A percentile compares a stretch with the other conserved stretches of the same genome.
These are phyloP conservation scores for Fringilla coelebs DNA, from an alignment of 2,797 vertebrate species.

Conservation along the genomic window DNA sequence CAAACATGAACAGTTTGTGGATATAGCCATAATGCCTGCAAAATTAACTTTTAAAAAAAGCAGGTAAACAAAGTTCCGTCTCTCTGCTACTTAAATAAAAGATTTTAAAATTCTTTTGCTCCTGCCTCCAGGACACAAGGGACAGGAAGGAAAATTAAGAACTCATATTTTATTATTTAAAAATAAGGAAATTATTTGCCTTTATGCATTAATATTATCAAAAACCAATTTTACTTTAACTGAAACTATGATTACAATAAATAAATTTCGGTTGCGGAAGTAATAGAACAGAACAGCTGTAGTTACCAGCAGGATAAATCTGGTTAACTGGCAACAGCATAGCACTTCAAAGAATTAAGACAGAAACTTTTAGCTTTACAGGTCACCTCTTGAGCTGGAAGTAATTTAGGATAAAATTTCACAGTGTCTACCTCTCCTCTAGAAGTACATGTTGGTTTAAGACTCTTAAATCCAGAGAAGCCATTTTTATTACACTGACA, in stretches of 20 bases:
- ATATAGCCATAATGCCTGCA: constrained; percentile 54
- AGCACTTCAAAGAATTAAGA: not conserved
- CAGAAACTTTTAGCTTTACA: not conserved
- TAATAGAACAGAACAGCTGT: not conserved
- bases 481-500: not conserved
- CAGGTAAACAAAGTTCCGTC: constrained; percentile 47
- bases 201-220: not conserved
- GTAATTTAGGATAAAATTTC: not conserved
- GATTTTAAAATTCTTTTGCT: constrained; percentile 40
- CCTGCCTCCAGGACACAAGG: constrained; percentile 25
- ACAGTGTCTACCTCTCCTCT: not conserved
- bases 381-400: not conserved
- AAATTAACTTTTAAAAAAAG: constrained; percentile 55
- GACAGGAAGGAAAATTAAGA: constrained; percentile 24
- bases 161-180: constrained; percentile 6
- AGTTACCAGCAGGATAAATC: not conserved
- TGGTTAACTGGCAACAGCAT: not conserved
- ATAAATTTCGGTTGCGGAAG: not conserved
- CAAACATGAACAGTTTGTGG: constrained; percentile 18
- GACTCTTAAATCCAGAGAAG: not conserved
- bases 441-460: not conserved
- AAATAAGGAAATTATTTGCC: not conserved
- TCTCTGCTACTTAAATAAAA: constrained; percentile 52
- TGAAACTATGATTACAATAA: not conserved
- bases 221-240: not conserved